A percentile compares a stretch with the other conserved stretches of the same genome.
phyloP scores from a whole-genome alignment of 2,888 invertebrate species.

The Gari tellinella region DNA sequence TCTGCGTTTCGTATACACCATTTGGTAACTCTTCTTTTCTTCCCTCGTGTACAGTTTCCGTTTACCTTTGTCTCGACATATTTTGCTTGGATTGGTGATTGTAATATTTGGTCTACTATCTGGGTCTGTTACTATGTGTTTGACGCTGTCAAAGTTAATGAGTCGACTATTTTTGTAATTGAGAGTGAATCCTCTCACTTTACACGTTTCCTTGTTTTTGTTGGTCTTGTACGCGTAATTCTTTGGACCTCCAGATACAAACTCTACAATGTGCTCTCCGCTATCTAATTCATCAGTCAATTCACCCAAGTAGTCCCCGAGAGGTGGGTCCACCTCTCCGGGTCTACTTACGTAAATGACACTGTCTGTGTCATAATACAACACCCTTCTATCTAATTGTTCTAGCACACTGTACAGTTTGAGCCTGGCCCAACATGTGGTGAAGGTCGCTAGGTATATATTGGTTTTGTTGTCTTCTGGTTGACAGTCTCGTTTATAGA shows the following conservation, averaged over 20 bases:
- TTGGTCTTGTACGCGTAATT: conserved; percentile 30
- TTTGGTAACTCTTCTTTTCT: conserved; percentile 80
- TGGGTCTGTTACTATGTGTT: conserved; percentile 17
- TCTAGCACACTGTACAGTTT: conserved; percentile 36
- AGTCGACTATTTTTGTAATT: conserved; percentile 53
- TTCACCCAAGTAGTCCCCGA: conserved; percentile 29
- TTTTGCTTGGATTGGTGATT: conserved; percentile 47
- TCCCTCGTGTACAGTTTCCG: conserved; percentile 87
- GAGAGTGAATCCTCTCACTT: conserved; percentile 70
- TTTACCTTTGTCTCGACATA: conserved; percentile 23
- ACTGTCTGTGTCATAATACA: conserved; percentile 30
- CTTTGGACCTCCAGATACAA: conserved; percentile 30
- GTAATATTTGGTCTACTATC: conserved; percentile 8
- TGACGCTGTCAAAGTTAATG: conserved; percentile 34
- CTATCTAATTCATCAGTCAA: conserved; percentile 15
- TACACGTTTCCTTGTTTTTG: conserved; percentile 46
- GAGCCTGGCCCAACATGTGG: conserved; percentile 30
- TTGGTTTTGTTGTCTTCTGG: conserved; percentile 38
- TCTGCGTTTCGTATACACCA: conserved; percentile 58
- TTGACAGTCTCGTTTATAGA: conserved; percentile 12
- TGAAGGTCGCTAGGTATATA: conserved; percentile 29
- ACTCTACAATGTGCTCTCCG: conserved; percentile 24
- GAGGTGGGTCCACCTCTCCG: conserved; percentile 22
- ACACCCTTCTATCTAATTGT: conserved; percentile 12
- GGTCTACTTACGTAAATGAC: conserved; percentile 27